Base-by-base conservation (phyloP, 92 coral and sea anemone species). In the Epizoanthus ramosus region DNA sequence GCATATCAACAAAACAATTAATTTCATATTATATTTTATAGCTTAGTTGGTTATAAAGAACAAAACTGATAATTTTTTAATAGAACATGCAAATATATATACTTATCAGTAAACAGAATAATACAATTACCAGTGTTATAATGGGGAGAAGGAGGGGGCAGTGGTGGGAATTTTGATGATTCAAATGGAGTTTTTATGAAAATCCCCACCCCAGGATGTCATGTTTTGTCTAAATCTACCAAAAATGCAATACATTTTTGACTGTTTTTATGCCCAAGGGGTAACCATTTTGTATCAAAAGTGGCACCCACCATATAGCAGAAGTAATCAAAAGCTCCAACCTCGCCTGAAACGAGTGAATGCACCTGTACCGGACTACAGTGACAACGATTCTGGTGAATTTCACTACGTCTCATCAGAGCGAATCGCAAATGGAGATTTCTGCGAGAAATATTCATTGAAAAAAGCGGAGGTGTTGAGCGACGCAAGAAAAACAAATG, bases 331-430 rank as follows among this genome's bases (percentile, higher is more conserved):
- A 59, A 59, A 59, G 21, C 65, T 18, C 65, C 65, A 59, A 59
- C 65, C 65, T 59, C 65, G 65, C 65, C 65, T 53, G 37, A 73
- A 73, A 24, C 37, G 64, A 54, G 79, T 73, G 9, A 73, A 53
- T 53, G 43, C 79, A 23, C 79, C 64, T 53, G 63, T 73, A 23
- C 77, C 39, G 61, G 60, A 72, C 37, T 72, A 72, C 60, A 6
- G 21, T 5, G 60, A 72, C 33, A 21, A 70, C 3, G 5, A 6
- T 23, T 70, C 22, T 3, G 47, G 47, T 3, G 47, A 41, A 41
- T 70, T 39, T 41, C 75, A 70, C 22, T 70, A 70, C 75, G n/a
- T 15, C 56, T 13, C 57, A 12, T 7, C 25, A 3, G 75, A 70
- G 21, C 75, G 23, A 70, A 39, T 70, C 23, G 57, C n/a, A 70